Base-by-base conservation (phyloP, 1,140 invertebrate species). In the Dendroctonus ponderosae region DNA sequence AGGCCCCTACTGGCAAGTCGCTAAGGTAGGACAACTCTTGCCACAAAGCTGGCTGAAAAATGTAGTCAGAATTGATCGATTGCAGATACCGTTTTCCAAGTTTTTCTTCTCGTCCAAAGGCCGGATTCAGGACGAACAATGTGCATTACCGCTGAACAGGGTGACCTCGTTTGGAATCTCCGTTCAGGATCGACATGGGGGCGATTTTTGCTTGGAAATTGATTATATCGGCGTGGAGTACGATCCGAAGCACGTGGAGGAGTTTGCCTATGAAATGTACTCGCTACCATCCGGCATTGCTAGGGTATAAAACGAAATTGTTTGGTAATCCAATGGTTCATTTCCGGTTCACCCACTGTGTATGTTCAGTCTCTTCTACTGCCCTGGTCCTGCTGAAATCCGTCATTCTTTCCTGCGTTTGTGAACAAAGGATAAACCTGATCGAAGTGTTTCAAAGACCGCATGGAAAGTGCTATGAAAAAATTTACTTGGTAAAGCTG, bases 1-100 rank as follows among this genome's bases (percentile, higher is more conserved):
- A 50, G 96, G 96, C 0, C 96, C 96, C 7, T 97, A 98, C 77
- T 98, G 96, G 96, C 96, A 98, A 82, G 80, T 88, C 63, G 85
- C 89, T 0, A 92, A 89, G 82, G 91, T 93, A 15, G 8, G 44
- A 46, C 1, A 46, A 4, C 1, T 46, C 12, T 9, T 4, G 3
- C 8, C 8, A 46, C 26, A 26, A 26, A 26, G 26, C 26, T 1
- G 26, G 26, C 26, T 26, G 3, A n/a, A 46, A 46, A 46, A 46
- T 46, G 1, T 46, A 11, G 43, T 46, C 1, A 12, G 12, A 46
- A 54, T 11, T 11, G n/a, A 41, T 41, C 43, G 51, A 7, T 11
- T 69, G 69, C 80, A 91, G 89, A 93, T 99, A 75, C 97, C 97
- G 14, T 96, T 99, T 82, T 95, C 94, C 5, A 97, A 96, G 80